phyloP scores from a whole-genome alignment of 2,113 vertebrate genomes.

The Peucedramus taeniatus region DNA sequence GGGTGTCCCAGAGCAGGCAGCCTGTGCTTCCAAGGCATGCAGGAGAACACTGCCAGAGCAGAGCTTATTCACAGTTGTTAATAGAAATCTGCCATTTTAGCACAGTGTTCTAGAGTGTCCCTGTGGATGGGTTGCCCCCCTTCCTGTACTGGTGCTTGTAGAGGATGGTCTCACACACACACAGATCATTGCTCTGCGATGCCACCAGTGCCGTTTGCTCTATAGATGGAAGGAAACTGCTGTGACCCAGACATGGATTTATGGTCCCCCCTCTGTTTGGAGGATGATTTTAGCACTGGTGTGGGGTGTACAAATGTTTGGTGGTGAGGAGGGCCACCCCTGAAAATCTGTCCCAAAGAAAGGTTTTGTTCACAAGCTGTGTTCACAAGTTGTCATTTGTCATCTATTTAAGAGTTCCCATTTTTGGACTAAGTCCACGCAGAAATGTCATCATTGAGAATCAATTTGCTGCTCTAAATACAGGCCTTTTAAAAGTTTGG shows the following conservation, averaged over 20 bases:
- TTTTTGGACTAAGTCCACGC: not conserved
- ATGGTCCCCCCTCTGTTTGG: not conserved
- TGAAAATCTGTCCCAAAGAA: not conserved
- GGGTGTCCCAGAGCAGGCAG: not conserved
- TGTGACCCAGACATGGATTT: not conserved
- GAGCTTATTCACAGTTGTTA: not conserved
- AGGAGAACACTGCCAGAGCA: not conserved
- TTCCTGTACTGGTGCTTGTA: not conserved
- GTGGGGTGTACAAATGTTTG: not conserved
- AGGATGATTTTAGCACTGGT: not conserved
- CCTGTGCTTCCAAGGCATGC: not conserved
- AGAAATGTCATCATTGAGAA: not conserved
- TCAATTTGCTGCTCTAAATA: slow-evolving; percentile 22
- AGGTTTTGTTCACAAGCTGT: not conserved
- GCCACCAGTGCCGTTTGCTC: not conserved
- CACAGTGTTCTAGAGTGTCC: not conserved
- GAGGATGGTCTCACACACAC: not conserved
- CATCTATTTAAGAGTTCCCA: not conserved
- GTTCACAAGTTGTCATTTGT: not conserved
- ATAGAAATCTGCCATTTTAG: not conserved
- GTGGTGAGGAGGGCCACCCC: not conserved
- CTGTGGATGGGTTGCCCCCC: not conserved
- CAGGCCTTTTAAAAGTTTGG: not conserved
- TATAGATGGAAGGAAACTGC: not conserved
- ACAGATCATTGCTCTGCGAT: accelerated